Evolutionary conservation across 1,140 invertebrate genomes (phyloP).

Genomic region (Calephelis nemesis): DNA sequence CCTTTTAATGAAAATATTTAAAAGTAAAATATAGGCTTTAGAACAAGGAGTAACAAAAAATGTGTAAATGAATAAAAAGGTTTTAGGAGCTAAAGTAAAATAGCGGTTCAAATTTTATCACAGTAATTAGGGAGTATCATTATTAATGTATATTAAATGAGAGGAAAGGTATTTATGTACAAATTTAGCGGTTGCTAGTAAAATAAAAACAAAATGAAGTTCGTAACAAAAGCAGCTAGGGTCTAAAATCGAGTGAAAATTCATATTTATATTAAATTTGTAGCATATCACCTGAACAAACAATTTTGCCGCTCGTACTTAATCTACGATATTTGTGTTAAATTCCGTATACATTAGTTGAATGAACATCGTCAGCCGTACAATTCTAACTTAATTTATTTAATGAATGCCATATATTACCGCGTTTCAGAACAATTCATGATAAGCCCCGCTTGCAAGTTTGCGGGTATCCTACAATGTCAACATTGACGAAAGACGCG

Average conservation of each 20-base stretch:
- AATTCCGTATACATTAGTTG: constrained; percentile 63
- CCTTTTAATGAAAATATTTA: too few relatives aligned
- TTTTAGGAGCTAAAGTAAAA: too few relatives aligned
- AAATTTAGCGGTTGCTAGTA: constrained; percentile 6
- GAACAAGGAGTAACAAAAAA: too few relatives aligned
- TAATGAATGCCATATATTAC: constrained; percentile 74
- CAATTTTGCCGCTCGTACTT: constrained; percentile 22
- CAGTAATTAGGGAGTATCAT: too few relatives aligned
- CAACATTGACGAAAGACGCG: constrained; percentile 44
- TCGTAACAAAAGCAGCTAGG: not conserved
- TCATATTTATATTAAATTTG: constrained; percentile 25
- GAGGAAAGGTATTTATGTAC: not conserved
- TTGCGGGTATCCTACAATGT: constrained; percentile 53
- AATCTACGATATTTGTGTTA: constrained; percentile 49
- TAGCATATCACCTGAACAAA: constrained; percentile 28
- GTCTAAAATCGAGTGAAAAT: constrained; percentile 18
- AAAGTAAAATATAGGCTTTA: too few relatives aligned
- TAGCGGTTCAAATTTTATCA: too few relatives aligned
- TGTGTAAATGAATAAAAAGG: too few relatives aligned
- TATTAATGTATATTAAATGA: not conserved
- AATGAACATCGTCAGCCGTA: constrained; percentile 57
- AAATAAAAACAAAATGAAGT: constrained; percentile 19
- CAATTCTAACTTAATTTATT: constrained; percentile 66
- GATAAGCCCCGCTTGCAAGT: constrained; percentile 54
- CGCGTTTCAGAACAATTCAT: constrained; percentile 57